These are phyloP conservation scores for Bembecia ichneumoniformis DNA, from an alignment of 2,888 invertebrate species.

Conservation along the genomic window DNA sequence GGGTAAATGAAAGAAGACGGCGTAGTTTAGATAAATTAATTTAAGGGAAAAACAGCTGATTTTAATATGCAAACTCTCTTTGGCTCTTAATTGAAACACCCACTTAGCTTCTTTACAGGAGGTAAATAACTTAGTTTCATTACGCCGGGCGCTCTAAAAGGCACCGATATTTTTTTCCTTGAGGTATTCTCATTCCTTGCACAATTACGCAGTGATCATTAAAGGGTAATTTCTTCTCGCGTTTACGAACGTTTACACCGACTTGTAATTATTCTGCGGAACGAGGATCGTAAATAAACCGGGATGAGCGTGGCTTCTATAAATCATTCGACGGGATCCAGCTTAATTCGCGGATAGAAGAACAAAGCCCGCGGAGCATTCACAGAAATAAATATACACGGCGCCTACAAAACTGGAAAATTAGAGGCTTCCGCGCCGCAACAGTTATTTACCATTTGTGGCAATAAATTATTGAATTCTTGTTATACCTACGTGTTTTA, in stretches of 20 bases:
- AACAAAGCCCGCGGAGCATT: slow-evolving; percentile 43
- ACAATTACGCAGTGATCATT: slow-evolving; percentile 48
- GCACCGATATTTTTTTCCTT: slow-evolving; percentile 1
- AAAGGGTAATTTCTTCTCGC: slow-evolving; percentile 61
- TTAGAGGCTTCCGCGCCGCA: slow-evolving; percentile 15
- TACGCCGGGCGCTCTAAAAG: background rate
- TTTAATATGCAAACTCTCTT: background rate
- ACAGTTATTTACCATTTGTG: slow-evolving; percentile 32
- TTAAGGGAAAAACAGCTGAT: background rate
- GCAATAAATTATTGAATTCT: slow-evolving; percentile 4
- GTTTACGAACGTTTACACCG: slow-evolving; percentile 56
- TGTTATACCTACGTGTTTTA: background rate
- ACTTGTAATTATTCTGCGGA: slow-evolving; percentile 63
- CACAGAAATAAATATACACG: slow-evolving; percentile 55
- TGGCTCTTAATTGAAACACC: background rate
- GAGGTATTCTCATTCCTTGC: slow-evolving; percentile 27
- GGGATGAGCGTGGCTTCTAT: slow-evolving; percentile 65
- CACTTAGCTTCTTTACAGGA: background rate
- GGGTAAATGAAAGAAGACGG: too few species aligned
- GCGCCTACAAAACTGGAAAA: slow-evolving; percentile 32
- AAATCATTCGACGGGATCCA: slow-evolving; percentile 63
- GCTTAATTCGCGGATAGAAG: slow-evolving; percentile 66
- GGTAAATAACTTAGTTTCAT: background rate
- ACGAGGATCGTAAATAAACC: slow-evolving; percentile 63
- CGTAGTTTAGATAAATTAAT: too few species aligned